Evolutionary conservation across 1,140 invertebrate species (phyloP).

Genomic region (Heliothis subflexa): DNA sequence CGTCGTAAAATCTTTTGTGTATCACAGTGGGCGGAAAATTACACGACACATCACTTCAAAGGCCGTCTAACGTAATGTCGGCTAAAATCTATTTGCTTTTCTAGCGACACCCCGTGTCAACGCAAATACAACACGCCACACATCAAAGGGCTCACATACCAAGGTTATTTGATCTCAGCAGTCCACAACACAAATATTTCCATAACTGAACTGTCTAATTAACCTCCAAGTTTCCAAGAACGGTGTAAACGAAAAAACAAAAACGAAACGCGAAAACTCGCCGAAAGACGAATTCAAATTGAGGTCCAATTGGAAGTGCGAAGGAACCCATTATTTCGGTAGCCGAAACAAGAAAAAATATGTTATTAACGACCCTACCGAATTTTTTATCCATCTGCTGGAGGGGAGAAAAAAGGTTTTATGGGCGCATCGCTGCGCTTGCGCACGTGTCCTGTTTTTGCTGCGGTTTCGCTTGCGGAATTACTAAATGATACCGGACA

Average conservation of each 20-base stretch:
- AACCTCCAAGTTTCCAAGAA: slow-evolving; percentile 60
- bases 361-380: slow-evolving; percentile 64
- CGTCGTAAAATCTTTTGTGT: slow-evolving; percentile 25
- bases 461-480: slow-evolving; percentile 45
- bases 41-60: slow-evolving; percentile 37
- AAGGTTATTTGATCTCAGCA: slow-evolving; percentile 42
- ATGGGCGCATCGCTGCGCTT: slow-evolving; percentile 53
- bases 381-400: slow-evolving; percentile 61
- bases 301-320: slow-evolving; percentile 60
- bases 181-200: slow-evolving; percentile 62
- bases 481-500: slow-evolving; percentile 39
- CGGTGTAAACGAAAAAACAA: slow-evolving; percentile 42
- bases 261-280: slow-evolving; percentile 41
- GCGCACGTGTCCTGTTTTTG: slow-evolving; percentile 51
- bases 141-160: slow-evolving; percentile 30
- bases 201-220: slow-evolving; percentile 61
- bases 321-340: slow-evolving; percentile 70
- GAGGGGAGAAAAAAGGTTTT: slow-evolving; percentile 57
- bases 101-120: slow-evolving; percentile 28
- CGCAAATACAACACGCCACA: slow-evolving; percentile 40
- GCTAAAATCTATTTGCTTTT: slow-evolving; percentile 47
- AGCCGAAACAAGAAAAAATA: slow-evolving; percentile 61
- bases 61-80: slow-evolving; percentile 21
- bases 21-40: slow-evolving; percentile 37
- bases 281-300: slow-evolving; percentile 69